Conservation (phyloP, 2,888 invertebrate species). For the Dryobota labecula region DNA sequence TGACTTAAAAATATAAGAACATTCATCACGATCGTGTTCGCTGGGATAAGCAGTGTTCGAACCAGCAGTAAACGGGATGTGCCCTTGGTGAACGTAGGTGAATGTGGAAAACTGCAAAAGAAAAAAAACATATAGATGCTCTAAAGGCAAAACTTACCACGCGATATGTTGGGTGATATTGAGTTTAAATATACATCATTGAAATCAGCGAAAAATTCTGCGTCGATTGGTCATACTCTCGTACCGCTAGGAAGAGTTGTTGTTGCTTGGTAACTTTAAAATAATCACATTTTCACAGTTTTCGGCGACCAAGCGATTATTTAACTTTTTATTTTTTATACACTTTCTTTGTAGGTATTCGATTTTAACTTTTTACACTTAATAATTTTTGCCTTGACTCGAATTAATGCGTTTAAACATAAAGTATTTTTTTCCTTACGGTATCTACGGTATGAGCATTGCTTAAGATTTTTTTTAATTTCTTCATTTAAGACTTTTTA, state of each 20-base stretch:
- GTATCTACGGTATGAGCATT: too few relatives aligned
- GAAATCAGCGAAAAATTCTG: too few relatives aligned
- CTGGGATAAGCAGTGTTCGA: conserved; percentile 55
- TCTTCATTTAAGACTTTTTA: too few relatives aligned
- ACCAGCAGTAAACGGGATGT: conserved; percentile 12
- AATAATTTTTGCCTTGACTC: not conserved
- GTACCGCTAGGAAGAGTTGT: too few relatives aligned
- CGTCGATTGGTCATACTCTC: too few relatives aligned
- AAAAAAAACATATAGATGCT: not conserved
- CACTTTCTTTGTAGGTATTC: not conserved
- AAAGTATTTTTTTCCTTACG: not conserved
- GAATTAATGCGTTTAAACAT: not conserved
- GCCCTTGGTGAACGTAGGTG: conserved; percentile 5
- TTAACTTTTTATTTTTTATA: not conserved
- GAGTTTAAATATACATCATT: too few relatives aligned
- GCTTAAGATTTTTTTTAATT: not conserved
- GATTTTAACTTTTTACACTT: not conserved
- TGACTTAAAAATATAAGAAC: conserved; percentile 40
- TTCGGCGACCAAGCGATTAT: not conserved
- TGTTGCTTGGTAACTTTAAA: too few relatives aligned
- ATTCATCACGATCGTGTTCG: conserved; percentile 53
- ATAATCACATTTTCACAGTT: too few relatives aligned
- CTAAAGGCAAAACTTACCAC: too few relatives aligned
- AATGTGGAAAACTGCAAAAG: conserved; percentile 7
- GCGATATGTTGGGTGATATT: too few relatives aligned